Evolutionary conservation across 1,140 invertebrate species (phyloP).

Genomic region (Harlomillsia oculata): DNA sequence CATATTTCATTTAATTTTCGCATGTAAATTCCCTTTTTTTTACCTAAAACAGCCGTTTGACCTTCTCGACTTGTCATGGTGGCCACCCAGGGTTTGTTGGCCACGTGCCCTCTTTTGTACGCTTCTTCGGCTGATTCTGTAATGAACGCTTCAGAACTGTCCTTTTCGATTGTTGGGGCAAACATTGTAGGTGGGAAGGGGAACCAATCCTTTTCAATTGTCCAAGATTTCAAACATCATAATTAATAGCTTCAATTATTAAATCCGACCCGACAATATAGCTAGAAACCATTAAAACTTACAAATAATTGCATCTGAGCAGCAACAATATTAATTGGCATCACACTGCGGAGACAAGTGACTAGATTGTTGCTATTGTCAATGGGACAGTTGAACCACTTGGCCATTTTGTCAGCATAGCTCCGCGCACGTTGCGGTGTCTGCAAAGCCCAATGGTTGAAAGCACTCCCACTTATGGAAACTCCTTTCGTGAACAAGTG

Average conservation of each 20-base stretch:
- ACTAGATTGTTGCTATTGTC: neutral
- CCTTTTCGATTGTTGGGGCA: conserved; percentile 15
- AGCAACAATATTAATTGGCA: conserved; percentile 1
- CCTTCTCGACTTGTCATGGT: conserved; percentile 10
- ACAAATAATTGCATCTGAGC: conserved; percentile 17
- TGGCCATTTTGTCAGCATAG: conserved; percentile 13
- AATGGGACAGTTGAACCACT: conserved; percentile 12
- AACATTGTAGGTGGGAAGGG: conserved; percentile 9
- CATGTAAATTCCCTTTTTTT: no score
- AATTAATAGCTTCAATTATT: neutral
- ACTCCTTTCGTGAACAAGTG: conserved; percentile 5
- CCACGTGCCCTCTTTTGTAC: conserved; percentile 3
- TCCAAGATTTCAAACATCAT: neutral
- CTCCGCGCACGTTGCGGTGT: neutral
- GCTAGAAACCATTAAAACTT: neutral
- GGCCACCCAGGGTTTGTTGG: conserved; percentile 5
- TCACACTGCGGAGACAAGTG: neutral
- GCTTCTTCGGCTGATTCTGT: conserved; percentile 18
- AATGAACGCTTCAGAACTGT: conserved; percentile 13
- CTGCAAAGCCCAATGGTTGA: conserved; percentile 22
- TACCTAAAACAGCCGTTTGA: conserved; percentile 11
- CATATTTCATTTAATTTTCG: no score
- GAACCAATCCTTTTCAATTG: conserved; percentile 6
- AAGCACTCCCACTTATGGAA: conserved; percentile 10
- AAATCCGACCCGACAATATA: neutral